phyloP scores from a whole-genome alignment of 2,113 vertebrate genomes.

The Laterallus jamaicensis region DNA sequence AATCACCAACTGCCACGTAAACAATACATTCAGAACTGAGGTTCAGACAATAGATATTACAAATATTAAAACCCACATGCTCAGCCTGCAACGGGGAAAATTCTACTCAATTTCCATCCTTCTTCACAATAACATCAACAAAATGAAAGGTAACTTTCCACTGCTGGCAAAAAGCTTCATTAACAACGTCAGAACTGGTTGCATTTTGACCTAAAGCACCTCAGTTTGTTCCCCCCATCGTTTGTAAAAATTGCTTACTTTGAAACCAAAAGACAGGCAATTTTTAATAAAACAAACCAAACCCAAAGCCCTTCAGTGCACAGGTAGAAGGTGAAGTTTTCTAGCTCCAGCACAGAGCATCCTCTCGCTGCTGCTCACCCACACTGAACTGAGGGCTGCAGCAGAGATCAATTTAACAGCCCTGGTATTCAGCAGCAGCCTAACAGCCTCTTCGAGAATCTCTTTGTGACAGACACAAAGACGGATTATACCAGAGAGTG shows the following conservation, averaged over 20 bases:
- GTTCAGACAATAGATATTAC: neutral
- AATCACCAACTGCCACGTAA: neutral
- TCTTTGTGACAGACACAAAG: constrained; percentile 51
- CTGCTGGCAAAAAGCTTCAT: neutral
- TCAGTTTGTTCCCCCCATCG: neutral
- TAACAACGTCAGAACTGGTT: neutral
- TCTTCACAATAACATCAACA: neutral
- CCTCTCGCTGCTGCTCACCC: neutral
- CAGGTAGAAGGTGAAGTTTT: neutral
- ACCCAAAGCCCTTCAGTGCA: rapidly evolving
- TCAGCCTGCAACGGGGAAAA: neutral
- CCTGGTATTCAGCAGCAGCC: neutral
- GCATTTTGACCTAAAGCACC: rapidly evolving
- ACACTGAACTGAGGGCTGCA: neutral
- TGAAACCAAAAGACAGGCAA: rapidly evolving
- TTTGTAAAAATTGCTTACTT: neutral
- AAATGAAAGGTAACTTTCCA: neutral
- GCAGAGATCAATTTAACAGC: constrained; percentile 1
- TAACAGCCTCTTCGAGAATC: constrained; percentile 6
- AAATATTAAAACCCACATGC: neutral
- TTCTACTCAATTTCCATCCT: neutral
- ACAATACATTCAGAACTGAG: neutral
- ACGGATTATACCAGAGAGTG: neutral
- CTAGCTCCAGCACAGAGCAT: neutral
- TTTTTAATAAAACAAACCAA: neutral